Base-by-base conservation (phyloP, 2,888 invertebrate genomes). In the Erebia ligea region DNA sequence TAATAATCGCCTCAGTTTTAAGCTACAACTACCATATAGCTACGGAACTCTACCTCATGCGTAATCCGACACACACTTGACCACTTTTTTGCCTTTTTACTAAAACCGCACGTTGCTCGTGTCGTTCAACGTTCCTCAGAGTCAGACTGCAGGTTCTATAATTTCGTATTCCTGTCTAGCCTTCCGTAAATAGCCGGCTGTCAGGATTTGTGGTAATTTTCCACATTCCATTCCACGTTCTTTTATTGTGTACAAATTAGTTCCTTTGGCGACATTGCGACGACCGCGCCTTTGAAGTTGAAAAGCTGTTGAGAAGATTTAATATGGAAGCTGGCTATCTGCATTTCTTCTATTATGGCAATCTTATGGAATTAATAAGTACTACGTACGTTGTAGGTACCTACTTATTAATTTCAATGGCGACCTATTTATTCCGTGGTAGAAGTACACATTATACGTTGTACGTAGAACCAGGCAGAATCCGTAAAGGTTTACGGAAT, bases 181-280 rank as follows among this genome's bases (percentile, higher is more conserved):
- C 62, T 62, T 45, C 48, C 48, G 62, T 62, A 62, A 62, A 62
- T 48, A 62, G 62, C 21, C 21, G 17, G 19, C 45, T 45, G 10
- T 58, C 45, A 11, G 62, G 48, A 62, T 62, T 62, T 62, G 62
- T 62, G 62, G 48, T 62, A 21, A 48, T 62, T 62, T 61, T 48
- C 62, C 62, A 48, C 62, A 62, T 62, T 62, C 62, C 62, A 45
- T 61, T 21, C 45, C 45, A 42, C 11, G 19, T 62, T 62, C 48
- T 62, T 62, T 62, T 62, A 19, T 42, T 61, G 61, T 42, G 59
- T 42, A 42, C 59, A 42, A 61, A 61, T 61, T 61, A 45, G 61
- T 19, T 61, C 17, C 45, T 42, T 40, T 13, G 42, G 45, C 59
- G 61, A 19, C 45, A 45, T 13, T 40, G 13, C 19, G 19, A 34